Base-by-base conservation (phyloP, 2,113 vertebrate species). In the Synchiropus splendidus region DNA sequence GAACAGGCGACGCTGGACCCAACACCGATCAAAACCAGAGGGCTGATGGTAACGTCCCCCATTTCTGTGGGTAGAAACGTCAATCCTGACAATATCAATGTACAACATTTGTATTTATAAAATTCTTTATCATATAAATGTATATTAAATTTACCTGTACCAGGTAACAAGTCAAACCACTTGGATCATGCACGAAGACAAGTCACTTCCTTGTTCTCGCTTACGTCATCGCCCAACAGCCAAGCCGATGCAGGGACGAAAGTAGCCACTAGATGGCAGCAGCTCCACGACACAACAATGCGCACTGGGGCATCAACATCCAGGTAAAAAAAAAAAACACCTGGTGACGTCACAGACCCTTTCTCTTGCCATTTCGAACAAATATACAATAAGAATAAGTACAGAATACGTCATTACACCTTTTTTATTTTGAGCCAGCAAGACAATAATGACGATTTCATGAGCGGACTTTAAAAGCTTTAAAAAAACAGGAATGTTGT, bases 1-100 rank as follows among this genome's bases (percentile, higher is more conserved):
- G 85, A 84, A 42, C 81, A 79, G 2, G 73, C 81, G 12, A 87
- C 79, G 37, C 80, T 82, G 44, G 83, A 79, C 0, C 85, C 86
- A 2, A 66, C 45, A 6, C 81, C 81, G 5, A 85, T 38, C 31
- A 78, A 8, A 12, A 83, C 69, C 52, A 81, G 31, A 1, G 79
- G 62, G 42, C 48, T 74, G 1, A 74, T 6, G n/a, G 67, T 38
- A 16, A 54, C 13, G 39, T 84, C 83, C 16, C 74, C 47, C 86
- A 87, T 87, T 49, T 78, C 18, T 44, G 49, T 48, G 30, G 30
- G 54, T 54, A 9, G 15, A 30, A 40, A 5, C 2, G 13, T 10
- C 31, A 6, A 17, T 12, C 6, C 11, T 10, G 9, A 6, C 10
- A 37, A 12, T 16, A 50, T n/a, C n/a, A n/a, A n/a, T n/a, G n/a